Evolutionary conservation across 2,888 invertebrate species (phyloP).

Genomic region (Athripsodes cinereus): DNA sequence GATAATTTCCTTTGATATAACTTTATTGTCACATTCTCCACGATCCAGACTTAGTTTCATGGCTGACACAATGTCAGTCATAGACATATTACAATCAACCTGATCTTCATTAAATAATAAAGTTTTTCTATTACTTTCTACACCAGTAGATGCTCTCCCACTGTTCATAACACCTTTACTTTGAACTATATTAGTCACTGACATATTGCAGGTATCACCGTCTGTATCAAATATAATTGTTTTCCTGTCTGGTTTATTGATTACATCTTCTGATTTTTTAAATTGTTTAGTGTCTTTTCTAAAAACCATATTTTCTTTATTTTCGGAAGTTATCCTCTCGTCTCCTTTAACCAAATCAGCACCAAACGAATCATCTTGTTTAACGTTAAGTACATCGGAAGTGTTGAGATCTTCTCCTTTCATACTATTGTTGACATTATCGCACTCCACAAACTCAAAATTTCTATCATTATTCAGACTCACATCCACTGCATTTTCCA

Average conservation of each 20-base stretch:
- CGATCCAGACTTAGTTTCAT: background rate
- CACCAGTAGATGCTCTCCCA: background rate
- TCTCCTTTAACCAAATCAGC: too few relatives aligned
- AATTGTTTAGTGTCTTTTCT: background rate
- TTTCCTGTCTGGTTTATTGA: background rate
- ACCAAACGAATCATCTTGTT: background rate
- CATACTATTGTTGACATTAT: background rate
- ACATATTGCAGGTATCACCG: conserved; percentile 1
- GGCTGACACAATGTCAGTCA: background rate
- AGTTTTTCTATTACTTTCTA: background rate
- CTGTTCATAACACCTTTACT: background rate
- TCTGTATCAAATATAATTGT: background rate
- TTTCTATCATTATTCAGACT: background rate
- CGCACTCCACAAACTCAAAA: conserved; percentile 5
- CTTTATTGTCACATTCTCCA: background rate
- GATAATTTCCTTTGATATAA: background rate
- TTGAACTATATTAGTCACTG: background rate
- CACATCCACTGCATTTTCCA: background rate
- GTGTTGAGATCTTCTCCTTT: background rate
- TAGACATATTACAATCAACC: conserved; percentile 7
- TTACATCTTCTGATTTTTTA: background rate
- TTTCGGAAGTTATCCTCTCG: background rate
- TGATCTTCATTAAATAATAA: conserved; percentile 6
- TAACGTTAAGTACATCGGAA: background rate
- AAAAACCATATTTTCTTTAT: background rate